phyloP scores from a whole-genome alignment of 1,140 invertebrate genomes.

The Venustaconcha ellipsiformis region DNA sequence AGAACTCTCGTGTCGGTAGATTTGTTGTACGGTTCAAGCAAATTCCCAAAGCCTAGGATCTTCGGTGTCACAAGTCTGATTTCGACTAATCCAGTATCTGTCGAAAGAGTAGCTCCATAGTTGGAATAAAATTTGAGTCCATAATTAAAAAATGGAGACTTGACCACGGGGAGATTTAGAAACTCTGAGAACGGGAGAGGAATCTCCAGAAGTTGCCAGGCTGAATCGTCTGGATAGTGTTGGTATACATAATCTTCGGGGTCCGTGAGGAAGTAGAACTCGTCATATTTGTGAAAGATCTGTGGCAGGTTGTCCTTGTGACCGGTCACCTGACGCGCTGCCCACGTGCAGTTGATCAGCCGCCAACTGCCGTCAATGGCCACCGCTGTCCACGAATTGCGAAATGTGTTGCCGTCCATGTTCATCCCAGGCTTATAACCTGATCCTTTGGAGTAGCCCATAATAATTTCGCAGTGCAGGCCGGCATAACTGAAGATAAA shows the following conservation, averaged over 20 bases:
- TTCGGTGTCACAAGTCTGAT: constrained; percentile 57
- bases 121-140: constrained; percentile 60
- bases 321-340: constrained; percentile 68
- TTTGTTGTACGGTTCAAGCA: constrained; percentile 58
- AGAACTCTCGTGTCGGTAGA: constrained; percentile 44
- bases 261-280: constrained; percentile 73
- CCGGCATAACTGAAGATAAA: constrained; percentile 87
- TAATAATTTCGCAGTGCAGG: constrained; percentile 98
- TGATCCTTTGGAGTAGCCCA: constrained; percentile 98
- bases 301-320: constrained; percentile 59
- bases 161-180: constrained; percentile 69
- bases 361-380: constrained; percentile 64
- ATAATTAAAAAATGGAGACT: constrained; percentile 67
- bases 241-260: constrained; percentile 73
- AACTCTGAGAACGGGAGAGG: constrained; percentile 72
- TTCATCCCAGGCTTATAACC: constrained; percentile 98
- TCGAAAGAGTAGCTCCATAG: constrained; percentile 57
- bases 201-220: constrained; percentile 72
- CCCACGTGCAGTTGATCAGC: constrained; percentile 70
- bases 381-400: constrained; percentile 67
- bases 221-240: constrained; percentile 72
- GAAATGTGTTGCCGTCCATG: constrained; percentile 93
- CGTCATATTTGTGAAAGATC: constrained; percentile 66
- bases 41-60: constrained; percentile 58
- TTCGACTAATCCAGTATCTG: constrained; percentile 62